Evolutionary conservation across 2,113 vertebrate genomes (phyloP).

Genomic region (crab-eating macaque (Macaca fascicularis)): T2T-MFA8v1.1 NC_088381.1:80975501-80976000

Average conservation of each 20-base stretch:
- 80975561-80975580: constrained; percentile 77
- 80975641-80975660: not conserved
- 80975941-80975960: constrained; percentile 76
- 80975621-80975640: constrained; percentile 52
- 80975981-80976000: constrained; percentile 78
- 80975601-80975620: constrained; percentile 58
- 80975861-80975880: constrained; percentile 80
- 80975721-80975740: constrained; percentile 69
- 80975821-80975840: constrained; percentile 80
- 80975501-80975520: constrained; percentile 90
- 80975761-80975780: constrained; percentile 75
- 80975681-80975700: constrained; percentile 52
- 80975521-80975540: constrained; percentile 91
- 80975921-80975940: constrained; percentile 77
- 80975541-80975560: constrained; percentile 83
- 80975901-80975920: constrained; percentile 69
- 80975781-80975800: constrained; percentile 77
- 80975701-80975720: constrained; percentile 55
- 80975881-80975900: constrained; percentile 79
- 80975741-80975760: constrained; percentile 77
- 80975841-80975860: constrained; percentile 75
- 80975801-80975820: constrained; percentile 82
- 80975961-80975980: constrained; percentile 75
- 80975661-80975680: constrained; percentile 46
- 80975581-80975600: constrained; percentile 28